phyloP scores from a whole-genome alignment of 2,888 invertebrate genomes.

The Netelia inedita region DNA sequence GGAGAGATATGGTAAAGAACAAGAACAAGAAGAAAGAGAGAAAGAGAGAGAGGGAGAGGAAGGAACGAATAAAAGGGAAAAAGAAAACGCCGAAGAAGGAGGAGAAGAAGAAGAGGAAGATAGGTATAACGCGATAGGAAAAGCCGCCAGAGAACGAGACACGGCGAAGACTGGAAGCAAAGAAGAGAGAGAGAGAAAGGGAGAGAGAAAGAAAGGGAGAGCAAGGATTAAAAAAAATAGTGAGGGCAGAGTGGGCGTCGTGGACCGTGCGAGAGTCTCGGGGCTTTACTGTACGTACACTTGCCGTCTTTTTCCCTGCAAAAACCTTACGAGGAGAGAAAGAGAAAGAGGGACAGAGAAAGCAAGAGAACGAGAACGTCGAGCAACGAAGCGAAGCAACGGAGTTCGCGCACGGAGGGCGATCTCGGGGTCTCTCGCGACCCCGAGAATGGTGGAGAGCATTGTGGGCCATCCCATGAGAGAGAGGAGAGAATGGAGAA shows the following conservation, averaged over 20 bases:
- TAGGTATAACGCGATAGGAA: slow-evolving; percentile 40
- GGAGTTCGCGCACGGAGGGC: slow-evolving; percentile 64
- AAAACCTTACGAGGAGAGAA: slow-evolving; percentile 52
- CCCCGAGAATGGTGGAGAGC: slow-evolving; percentile 17
- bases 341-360: slow-evolving; percentile 51
- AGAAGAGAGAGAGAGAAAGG: slow-evolving; percentile 45
- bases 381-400: slow-evolving; percentile 31
- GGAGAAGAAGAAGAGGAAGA: slow-evolving; percentile 31
- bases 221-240: slow-evolving; percentile 51
- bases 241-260: slow-evolving; percentile 59
- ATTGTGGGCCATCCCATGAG: slow-evolving; percentile 3
- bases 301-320: slow-evolving; percentile 52
- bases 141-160: slow-evolving; percentile 59
- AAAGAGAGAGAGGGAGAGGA: slow-evolving; percentile 53
- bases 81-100: slow-evolving; percentile 48
- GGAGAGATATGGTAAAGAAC: slow-evolving; percentile 57
- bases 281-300: slow-evolving; percentile 50
- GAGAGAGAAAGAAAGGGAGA: slow-evolving; percentile 38
- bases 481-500: slow-evolving; percentile 56
- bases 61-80: slow-evolving; percentile 47
- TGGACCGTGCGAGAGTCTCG: slow-evolving; percentile 60
- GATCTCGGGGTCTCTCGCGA: slow-evolving; percentile 69
- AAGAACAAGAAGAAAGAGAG: slow-evolving; percentile 37
- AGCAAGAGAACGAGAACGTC: slow-evolving; percentile 46
- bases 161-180: slow-evolving; percentile 68